phyloP scores from a whole-genome alignment of 2,113 vertebrate genomes.

The Cacatua alba region DNA sequence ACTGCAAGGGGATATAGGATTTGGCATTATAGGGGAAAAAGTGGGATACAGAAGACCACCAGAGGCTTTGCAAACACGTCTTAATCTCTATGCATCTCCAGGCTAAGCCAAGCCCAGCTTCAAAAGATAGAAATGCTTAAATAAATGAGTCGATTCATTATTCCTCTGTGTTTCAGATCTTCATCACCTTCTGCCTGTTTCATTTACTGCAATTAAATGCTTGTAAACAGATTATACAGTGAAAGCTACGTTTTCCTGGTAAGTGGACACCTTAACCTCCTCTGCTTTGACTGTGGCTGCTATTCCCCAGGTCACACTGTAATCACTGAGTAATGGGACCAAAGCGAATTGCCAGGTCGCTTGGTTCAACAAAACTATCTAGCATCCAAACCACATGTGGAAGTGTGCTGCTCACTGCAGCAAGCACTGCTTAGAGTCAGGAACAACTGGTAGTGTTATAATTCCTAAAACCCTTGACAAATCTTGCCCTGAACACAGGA shows the following conservation, averaged over 20 bases:
- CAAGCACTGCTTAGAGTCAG: background rate
- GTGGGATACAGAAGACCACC: background rate
- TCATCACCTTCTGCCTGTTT: constrained; percentile 62
- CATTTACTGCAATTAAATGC: constrained; percentile 64
- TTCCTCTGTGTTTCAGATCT: constrained; percentile 57
- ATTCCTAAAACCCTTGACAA: background rate
- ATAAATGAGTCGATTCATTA: constrained; percentile 61
- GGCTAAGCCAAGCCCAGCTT: constrained; percentile 22
- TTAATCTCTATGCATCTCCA: background rate
- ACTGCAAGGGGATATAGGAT: background rate
- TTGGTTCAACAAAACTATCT: background rate
- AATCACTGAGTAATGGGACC: background rate
- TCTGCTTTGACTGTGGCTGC: background rate
- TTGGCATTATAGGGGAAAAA: background rate
- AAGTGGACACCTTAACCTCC: constrained; percentile 50
- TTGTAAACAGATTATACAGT: constrained; percentile 58
- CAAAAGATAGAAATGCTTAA: constrained; percentile 48
- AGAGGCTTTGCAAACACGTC: background rate
- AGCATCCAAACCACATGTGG: background rate
- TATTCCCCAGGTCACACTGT: constrained; percentile 1
- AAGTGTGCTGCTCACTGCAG: background rate
- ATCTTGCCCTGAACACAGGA: background rate
- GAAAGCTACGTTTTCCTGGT: constrained; percentile 32
- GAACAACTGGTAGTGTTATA: background rate
- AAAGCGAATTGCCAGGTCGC: background rate